A percentile compares a stretch with the other conserved stretches of the same genome.
These are phyloP conservation scores for Apotomis capreana DNA, from an alignment of 2,888 invertebrate genomes.

Conservation along the genomic window DNA sequence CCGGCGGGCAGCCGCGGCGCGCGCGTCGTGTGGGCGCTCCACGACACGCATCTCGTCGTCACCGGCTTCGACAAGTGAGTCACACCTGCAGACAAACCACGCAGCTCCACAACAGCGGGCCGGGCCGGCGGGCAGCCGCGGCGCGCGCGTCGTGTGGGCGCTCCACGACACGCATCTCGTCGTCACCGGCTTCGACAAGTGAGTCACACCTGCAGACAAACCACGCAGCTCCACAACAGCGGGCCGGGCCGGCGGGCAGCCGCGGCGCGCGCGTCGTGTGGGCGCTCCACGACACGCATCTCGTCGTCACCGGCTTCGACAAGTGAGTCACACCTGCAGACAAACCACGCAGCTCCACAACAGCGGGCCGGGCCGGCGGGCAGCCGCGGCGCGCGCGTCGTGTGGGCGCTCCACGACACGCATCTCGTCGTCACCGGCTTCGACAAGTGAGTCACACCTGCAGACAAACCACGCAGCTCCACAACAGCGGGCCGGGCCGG, in stretches of 20 bases:
- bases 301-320: slow-evolving; percentile 96
- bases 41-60: slow-evolving; percentile 92
- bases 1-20: slow-evolving; percentile 96
- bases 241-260: slow-evolving; percentile 93
- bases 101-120: slow-evolving; percentile 88
- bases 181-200: slow-evolving; percentile 96
- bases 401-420: slow-evolving; percentile 94
- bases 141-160: slow-evolving; percentile 96
- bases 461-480: too few species aligned
- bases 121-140: slow-evolving; percentile 94
- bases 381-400: slow-evolving; percentile 93
- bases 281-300: slow-evolving; percentile 93
- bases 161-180: slow-evolving; percentile 93
- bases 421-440: slow-evolving; percentile 96
- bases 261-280: slow-evolving; percentile 95
- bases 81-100: too few species aligned
- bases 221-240: too few species aligned
- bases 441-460: slow-evolving; percentile 86
- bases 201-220: slow-evolving; percentile 49
- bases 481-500: slow-evolving; percentile 90
- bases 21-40: slow-evolving; percentile 94
- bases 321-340: slow-evolving; percentile 82
- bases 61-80: slow-evolving; percentile 95
- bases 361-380: slow-evolving; percentile 94
- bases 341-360: too few species aligned